Percentiles rank a stretch among this genome's conserved stretches.
phyloP scores from a whole-genome alignment of 2,113 vertebrate genomes.

The Cavia aperea region DNA sequence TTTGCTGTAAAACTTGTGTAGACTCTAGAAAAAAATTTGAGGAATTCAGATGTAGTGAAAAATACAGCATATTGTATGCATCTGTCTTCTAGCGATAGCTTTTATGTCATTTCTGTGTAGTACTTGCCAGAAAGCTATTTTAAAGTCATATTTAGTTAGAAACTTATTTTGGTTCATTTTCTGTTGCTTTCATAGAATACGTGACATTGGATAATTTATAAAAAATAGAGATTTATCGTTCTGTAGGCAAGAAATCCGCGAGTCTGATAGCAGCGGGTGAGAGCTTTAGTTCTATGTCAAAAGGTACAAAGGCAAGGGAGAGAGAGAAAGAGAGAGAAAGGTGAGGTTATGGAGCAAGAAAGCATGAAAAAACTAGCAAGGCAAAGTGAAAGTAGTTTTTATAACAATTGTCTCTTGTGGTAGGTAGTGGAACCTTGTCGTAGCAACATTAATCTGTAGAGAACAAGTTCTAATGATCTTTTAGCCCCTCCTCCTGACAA shows the following conservation, averaged over 20 bases:
- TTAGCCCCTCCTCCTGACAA: not conserved
- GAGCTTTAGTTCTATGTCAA: not conserved
- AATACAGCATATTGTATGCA: not conserved
- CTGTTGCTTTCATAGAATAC: not conserved
- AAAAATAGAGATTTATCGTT: not conserved
- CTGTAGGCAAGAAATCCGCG: not conserved
- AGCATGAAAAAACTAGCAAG: not conserved
- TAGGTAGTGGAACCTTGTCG: not conserved
- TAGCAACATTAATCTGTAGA: not conserved
- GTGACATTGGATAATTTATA: not conserved
- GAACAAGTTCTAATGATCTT: not conserved
- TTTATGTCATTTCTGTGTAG: not conserved
- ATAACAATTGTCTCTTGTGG: not conserved
- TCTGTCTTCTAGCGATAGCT: not conserved
- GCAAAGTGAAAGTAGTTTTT: not conserved
- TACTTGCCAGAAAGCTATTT: not conserved
- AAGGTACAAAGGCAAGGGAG: not conserved
- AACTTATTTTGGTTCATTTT: not conserved
- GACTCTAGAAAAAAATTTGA: not conserved
- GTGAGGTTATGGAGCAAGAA: not conserved
- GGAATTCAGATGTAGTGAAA: not conserved
- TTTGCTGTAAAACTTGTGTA: not conserved
- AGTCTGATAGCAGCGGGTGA: not conserved
- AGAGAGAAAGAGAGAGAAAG: not conserved
- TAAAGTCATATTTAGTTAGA: slow-evolving; percentile 10